These are phyloP conservation scores for Paradoxurus hermaphroditus DNA, from an alignment of 2,113 vertebrate genomes.

Conservation along the genomic window DNA sequence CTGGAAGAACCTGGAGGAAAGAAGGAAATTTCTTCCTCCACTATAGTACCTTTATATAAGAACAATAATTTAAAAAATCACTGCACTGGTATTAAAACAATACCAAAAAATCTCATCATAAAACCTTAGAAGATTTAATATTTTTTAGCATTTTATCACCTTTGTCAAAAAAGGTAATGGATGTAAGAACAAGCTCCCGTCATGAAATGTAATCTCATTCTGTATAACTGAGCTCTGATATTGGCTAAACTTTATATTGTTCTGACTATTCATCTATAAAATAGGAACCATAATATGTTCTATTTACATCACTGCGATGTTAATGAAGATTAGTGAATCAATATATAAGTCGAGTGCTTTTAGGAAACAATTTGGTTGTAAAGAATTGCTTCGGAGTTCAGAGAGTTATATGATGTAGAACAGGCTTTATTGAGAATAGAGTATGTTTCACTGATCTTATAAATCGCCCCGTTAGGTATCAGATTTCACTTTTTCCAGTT, in stretches of 20 bases:
- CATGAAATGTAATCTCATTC: neutral
- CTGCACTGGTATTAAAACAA: neutral
- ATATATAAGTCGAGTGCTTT: neutral
- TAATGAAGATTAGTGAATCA: neutral
- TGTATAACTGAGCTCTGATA: neutral
- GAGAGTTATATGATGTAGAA: neutral
- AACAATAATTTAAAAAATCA: neutral
- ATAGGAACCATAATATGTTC: neutral
- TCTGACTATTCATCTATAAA: neutral
- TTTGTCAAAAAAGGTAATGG: neutral
- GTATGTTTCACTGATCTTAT: neutral
- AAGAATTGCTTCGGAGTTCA: neutral
- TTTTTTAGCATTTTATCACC: neutral
- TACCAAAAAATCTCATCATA: neutral
- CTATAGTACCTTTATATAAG: neutral
- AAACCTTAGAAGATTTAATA: neutral
- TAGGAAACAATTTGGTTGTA: conserved; percentile 2
- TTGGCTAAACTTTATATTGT: neutral
- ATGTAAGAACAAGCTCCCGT: neutral
- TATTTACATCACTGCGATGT: neutral
- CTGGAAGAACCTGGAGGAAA: neutral
- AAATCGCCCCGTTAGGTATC: neutral
- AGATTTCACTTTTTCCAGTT: conserved; percentile 26
- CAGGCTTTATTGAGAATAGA: neutral
- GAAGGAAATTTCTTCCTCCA: neutral